Evolutionary conservation across 2,888 invertebrate genomes (phyloP).

Genomic region (Lithophane semibrunnea): DNA sequence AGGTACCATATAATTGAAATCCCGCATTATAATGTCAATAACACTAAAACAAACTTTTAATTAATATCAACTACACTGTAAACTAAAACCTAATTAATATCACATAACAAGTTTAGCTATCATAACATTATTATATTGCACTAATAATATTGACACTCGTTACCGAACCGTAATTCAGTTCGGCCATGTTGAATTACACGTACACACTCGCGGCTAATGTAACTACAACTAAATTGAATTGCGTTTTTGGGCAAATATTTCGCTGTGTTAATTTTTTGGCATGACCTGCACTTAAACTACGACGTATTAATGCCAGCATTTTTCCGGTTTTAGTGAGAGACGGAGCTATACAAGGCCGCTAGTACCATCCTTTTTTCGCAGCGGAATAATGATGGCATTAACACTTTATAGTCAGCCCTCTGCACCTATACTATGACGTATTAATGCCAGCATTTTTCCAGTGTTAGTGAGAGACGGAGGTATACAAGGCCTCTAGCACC

Average conservation of each 20-base stretch:
- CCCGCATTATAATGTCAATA: not conserved
- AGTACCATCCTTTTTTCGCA: no score
- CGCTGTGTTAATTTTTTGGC: not conserved
- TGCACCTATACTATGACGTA: no score
- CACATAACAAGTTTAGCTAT: slow-evolving; percentile 30
- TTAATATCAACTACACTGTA: slow-evolving; percentile 10
- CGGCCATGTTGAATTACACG: slow-evolving; percentile 39
- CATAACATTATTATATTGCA: slow-evolving; percentile 37
- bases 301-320: no score
- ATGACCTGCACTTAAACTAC: no score
- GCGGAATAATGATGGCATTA: no score
- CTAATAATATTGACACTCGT: slow-evolving; percentile 49
- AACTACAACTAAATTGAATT: slow-evolving; percentile 52
- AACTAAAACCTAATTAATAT: slow-evolving; percentile 41
- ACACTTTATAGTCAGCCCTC: no score
- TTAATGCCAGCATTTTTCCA: no score
- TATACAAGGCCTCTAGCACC: no score
- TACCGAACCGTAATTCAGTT: slow-evolving; percentile 38
- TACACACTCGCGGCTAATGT: slow-evolving; percentile 29
- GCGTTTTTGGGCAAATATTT: slow-evolving; percentile 39
- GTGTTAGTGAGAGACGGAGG: no score
- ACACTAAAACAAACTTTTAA: slow-evolving; percentile 16
- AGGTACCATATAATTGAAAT: not conserved
- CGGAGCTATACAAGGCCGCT: no score
- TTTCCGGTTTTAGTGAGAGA: no score